These are phyloP conservation scores for Myotis findleyi DNA, from an alignment of 2,797 vertebrate genomes.

Conservation along the genomic window DNA sequence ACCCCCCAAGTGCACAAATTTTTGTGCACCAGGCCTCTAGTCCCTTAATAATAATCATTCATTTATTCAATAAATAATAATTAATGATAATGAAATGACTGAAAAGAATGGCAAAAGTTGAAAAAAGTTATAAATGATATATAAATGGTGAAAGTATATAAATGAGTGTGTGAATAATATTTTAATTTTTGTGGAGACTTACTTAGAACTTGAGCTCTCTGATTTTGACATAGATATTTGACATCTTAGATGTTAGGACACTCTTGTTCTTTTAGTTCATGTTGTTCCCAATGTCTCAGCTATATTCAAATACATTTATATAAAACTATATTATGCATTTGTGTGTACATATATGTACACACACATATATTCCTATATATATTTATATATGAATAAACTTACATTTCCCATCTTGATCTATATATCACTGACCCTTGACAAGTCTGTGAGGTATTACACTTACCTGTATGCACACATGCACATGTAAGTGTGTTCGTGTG, in stretches of 20 bases:
- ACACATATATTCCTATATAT: neutral
- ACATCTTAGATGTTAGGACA: neutral
- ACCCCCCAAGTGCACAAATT: no score
- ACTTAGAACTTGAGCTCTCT: conserved; percentile 4
- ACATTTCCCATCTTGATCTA: neutral
- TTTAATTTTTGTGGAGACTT: neutral
- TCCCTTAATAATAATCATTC: conserved; percentile 41
- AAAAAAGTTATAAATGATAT: conserved; percentile 31
- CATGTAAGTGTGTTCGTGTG: neutral
- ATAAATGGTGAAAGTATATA: neutral
- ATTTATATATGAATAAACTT: neutral
- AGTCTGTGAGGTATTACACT: neutral
- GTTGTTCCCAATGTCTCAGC: neutral
- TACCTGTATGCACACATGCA: neutral
- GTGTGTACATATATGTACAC: neutral
- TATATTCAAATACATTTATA: neutral
- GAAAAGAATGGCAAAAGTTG: conserved; percentile 11
- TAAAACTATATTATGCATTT: neutral
- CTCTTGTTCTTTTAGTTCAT: neutral
- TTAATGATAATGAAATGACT: conserved; percentile 38
- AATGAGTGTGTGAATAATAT: neutral
- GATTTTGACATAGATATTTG: neutral
- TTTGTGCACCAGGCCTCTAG: no score
- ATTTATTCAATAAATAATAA: conserved; percentile 61
- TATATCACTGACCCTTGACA: neutral